Base-by-base conservation (phyloP, 2,797 vertebrate species). In the Cossypha dichroa region DNA sequence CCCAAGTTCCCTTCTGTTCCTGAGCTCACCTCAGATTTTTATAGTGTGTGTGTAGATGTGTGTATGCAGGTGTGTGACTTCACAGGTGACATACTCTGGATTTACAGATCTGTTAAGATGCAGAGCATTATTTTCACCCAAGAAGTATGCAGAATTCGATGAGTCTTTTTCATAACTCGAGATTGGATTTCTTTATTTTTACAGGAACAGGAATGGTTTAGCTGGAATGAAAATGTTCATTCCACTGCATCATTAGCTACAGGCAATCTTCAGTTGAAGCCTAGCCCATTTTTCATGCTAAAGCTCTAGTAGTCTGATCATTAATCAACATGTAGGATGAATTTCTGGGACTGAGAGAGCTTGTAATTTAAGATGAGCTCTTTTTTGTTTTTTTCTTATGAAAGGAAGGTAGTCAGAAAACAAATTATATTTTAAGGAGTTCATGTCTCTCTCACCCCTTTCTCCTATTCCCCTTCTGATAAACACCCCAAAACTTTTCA, bases 171-270 rank as follows among this genome's bases (percentile, higher is more conserved):
- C 62, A 36, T 85, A 94, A 93, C 48, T 77, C 43, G 34, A 46
- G 85, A 75, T 17, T 54, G 88, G 36, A 63, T 96, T 97, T 94
- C 95, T 89, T 96, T 96, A 88, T 94, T 96, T 95, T 95, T 83
- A 94, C 85, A 94, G 73, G 93, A 75, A 73, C 75, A 34, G 67
- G 58, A 94, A 94, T 90, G 85, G 83, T 88, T 96, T 90, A 56
- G 64, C 85, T 96, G 92, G 89, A 94, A 97, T 85, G 86, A 97
- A 94, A 89, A 82, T 25, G 58, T 69, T 87, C 85, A 93, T 96
- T 94, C 78, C 72, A 76, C 92, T 94, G 88, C 90, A 84, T 87
- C 94, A 85, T 97, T 86, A 89, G 87, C 80, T 89, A 80, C 74
- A 88, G 83, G 89, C 70, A 88, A 18, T 85, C 94, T 87, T 83